Evolutionary conservation across 2,797 vertebrate genomes (phyloP), one percentile per base, ranked within the genome.

Genomic region (Pipistrellus nathusii): DNA sequence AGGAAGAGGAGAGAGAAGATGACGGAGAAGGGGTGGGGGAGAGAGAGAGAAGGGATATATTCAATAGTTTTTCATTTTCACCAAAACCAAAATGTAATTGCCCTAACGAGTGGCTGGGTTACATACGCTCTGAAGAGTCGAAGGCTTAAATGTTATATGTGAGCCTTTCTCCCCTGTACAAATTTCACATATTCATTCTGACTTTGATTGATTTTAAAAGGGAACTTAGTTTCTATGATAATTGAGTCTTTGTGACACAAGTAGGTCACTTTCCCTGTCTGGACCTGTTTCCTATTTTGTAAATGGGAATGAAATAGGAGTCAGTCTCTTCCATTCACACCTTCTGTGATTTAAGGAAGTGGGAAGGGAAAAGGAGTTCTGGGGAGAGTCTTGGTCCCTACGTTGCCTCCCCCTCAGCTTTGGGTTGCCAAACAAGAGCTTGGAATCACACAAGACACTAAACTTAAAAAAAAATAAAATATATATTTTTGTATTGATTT

Each of bases 281-380:
- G 87, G 85, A 53, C 72, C 51, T 81, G 38, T 78, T 90, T 93
- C 75, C 72, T 85, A 59, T 90, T 94, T 46, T 80, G 27, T 90
- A 71, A 78, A 76, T 72, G 30, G 72, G 11, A 57, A 21, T 68
- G 55, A 72, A 91, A 80, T 32, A 51, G 75, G 53, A 82, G 8
- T 71, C 48, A 82, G 59, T 11, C 4, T 64, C 51, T 90, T 77
- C 69, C 57, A 48, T 46, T 57, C 64, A 73, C 6, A 69, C 23
- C n/a, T 32, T 32, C 59, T 81, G 18, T 76, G 66, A 78, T 77
- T 57, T 71, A 55, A 77, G 30, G 62, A 41, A 32, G 4, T 85
- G 44, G 82, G 68, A 82, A 85, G 18, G 75, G 62, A 84, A 35
- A 88, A 84, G 41, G 5, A 7, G 59, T 32, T 68, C 66, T 18